Evolutionary conservation across 2,113 vertebrate genomes (phyloP), one percentile per base, ranked within the genome.

Genomic region (Chiloscyllium plagiosum): DNA sequence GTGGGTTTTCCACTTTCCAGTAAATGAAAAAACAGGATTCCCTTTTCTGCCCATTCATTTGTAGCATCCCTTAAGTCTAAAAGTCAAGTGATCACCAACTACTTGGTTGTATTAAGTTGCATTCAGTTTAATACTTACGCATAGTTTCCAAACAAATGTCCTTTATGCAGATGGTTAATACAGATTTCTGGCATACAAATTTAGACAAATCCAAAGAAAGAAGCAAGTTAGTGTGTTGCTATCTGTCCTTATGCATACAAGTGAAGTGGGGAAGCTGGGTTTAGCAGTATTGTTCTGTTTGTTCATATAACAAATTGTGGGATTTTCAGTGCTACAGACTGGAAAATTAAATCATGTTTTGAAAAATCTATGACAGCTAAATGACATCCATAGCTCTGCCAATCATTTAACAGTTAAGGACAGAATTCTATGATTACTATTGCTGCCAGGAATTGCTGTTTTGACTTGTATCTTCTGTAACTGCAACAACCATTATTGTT

Each of bases 401-500:
- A 95, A 95, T 95, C 69, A 95, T 95, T 95, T 95, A 95, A 95
- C 94, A 95, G 94, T 95, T 95, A 95, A 72, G 94, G 94, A 95
- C 94, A 95, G 94, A 95, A 95, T 72, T 95, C 68, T 95, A 95
- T 95, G 94, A 95, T 95, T 95, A 69, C 37, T 72, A 72, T 95
- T 72, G 94, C 94, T 95, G 94, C 94, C 94, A 95, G 94, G 87
- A 72, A 72, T 95, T 95, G 94, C 94, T 95, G 68, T 95, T 95
- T 95, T 72, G 94, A 95, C 94, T 72, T 95, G 42, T 72, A 70
- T 95, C 94, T 95, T 95, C 94, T 72, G 94, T 52, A 95, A 76
- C 68, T 95, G 94, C 94, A 95, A 95, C 94, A 95, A 95, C 94
- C 94, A 95, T 95, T 95, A 72, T 95, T 72, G 68, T 95, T 95